Percentiles rank a stretch among this genome's conserved stretches.
phyloP scores from a whole-genome alignment of 2,113 vertebrate species.

The Enhydra lutris region DNA sequence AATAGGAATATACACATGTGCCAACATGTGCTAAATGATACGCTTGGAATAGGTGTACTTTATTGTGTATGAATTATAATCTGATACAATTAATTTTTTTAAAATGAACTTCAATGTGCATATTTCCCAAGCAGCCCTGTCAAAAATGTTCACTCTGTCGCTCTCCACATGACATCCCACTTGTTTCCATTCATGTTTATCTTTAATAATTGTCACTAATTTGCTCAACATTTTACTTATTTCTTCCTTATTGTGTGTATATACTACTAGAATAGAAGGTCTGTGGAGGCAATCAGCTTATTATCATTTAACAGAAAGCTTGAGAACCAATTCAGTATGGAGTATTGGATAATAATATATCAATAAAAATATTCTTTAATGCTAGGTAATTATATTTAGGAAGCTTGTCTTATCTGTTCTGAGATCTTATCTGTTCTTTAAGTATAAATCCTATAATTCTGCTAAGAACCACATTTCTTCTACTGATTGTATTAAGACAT shows the following conservation, averaged over 20 bases:
- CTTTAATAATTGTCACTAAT: not conserved
- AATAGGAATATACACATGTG: not conserved
- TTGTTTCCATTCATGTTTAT: not conserved
- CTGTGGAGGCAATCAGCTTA: not conserved
- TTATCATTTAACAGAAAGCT: not conserved
- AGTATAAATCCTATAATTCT: not conserved
- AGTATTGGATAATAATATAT: not conserved
- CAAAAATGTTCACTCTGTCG: not conserved
- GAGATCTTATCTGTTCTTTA: not conserved
- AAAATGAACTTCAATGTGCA: not conserved
- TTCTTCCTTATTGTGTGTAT: not conserved
- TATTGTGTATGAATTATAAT: not conserved
- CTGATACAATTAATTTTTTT: not conserved
- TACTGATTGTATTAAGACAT: not conserved
- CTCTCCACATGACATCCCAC: not conserved
- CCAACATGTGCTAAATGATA: not conserved
- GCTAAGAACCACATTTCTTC: not conserved
- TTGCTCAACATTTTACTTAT: not conserved
- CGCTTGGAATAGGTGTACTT: not conserved
- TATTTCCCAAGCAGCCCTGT: not conserved
- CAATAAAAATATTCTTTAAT: not conserved
- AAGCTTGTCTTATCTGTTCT: not conserved
- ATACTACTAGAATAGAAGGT: not conserved
- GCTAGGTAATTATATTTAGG: not conserved
- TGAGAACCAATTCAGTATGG: not conserved